A percentile compares a stretch with the other conserved stretches of the same genome.
Evolutionary conservation across 2,113 vertebrate genomes (phyloP).

Genomic region (Mirza zaza): DNA sequence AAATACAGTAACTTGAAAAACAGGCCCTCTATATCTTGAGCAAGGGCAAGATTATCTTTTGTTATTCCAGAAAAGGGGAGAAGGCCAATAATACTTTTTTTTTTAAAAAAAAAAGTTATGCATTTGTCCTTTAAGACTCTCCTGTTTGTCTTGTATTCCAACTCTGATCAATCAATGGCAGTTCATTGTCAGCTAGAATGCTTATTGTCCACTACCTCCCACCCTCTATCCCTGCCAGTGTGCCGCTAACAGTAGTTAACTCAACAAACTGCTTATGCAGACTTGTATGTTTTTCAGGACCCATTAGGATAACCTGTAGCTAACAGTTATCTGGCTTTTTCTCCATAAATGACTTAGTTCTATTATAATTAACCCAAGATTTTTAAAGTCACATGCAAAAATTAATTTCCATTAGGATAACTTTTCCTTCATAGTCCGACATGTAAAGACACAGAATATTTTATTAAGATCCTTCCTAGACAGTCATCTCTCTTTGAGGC

Average conservation of each 20-base stretch:
- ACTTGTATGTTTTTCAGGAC: not conserved
- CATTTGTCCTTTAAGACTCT: conserved; percentile 8
- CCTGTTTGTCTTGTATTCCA: conserved; percentile 30
- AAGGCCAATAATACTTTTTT: not conserved
- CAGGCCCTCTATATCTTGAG: conserved; percentile 19
- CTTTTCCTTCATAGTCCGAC: not conserved
- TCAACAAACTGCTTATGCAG: not conserved
- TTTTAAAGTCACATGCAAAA: conserved; percentile 48
- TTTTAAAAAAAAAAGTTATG: not conserved
- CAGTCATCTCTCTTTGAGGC: not conserved
- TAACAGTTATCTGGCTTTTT: conserved; percentile 33
- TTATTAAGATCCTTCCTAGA: conserved; percentile 37
- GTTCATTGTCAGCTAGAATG: not conserved
- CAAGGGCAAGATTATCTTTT: conserved; percentile 32
- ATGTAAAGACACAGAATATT: conserved; percentile 43
- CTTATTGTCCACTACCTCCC: not conserved
- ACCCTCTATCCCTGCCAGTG: not conserved
- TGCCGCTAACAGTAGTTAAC: not conserved
- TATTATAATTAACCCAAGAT: not conserved
- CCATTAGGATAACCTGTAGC: not conserved
- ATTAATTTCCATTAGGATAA: conserved; percentile 47
- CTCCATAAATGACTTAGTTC: not conserved
- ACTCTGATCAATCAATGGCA: conserved; percentile 18
- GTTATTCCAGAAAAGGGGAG: conserved; percentile 42
- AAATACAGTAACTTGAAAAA: conserved; percentile 54